Conservation (phyloP, 2,888 invertebrate species). For the Pterobdella sp. region DNA sequence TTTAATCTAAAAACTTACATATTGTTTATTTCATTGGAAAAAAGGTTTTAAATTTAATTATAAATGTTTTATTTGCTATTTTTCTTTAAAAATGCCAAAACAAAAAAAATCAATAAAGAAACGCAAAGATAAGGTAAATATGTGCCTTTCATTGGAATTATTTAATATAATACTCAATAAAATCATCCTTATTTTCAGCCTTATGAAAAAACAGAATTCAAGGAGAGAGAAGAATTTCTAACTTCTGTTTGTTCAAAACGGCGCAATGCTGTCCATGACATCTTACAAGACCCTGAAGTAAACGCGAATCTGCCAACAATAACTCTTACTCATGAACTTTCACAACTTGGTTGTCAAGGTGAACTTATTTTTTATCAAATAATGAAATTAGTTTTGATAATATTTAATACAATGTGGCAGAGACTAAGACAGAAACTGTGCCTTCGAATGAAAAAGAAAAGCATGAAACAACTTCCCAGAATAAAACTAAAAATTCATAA, state of each 20-base stretch:
- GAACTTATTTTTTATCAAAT: no score
- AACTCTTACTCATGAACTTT: constrained; percentile 21
- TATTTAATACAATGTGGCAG: no score
- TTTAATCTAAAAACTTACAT: no score
- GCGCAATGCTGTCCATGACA: constrained; percentile 27
- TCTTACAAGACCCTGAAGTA: constrained; percentile 28
- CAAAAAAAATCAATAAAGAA: background rate
- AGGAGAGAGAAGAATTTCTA: background rate
- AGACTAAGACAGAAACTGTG: no score
- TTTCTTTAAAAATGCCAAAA: constrained; percentile 12
- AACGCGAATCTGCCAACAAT: constrained; percentile 26
- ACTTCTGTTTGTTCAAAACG: constrained; percentile 4
- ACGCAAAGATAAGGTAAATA: background rate
- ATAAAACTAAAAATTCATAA: no score
- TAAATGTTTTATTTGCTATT: no score
- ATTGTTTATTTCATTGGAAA: no score
- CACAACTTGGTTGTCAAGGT: constrained; percentile 18
- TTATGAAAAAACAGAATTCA: background rate
- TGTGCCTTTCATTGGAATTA: background rate
- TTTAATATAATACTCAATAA: background rate
- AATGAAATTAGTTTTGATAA: no score
- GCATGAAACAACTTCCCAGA: no score
- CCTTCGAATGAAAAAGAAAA: no score
- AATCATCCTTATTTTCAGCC: background rate
- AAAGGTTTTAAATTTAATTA: no score